Base-by-base conservation (phyloP, 2,797 vertebrate species). In the Eospalax fontanierii region DNA sequence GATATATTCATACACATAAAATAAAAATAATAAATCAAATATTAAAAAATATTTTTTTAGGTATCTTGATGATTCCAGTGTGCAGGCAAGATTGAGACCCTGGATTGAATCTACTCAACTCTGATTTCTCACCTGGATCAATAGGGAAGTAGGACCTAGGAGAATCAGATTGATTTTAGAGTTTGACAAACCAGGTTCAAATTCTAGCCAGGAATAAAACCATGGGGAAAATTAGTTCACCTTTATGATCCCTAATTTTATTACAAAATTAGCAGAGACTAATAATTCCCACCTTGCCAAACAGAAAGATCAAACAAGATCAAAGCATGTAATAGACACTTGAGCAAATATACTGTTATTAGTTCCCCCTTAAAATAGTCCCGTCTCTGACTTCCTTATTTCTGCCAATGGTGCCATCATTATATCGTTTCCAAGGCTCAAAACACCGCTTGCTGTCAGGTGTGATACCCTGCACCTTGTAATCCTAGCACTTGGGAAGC, bases 231-330 rank as follows among this genome's bases (percentile, higher is more conserved):
- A 70, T 78, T 2, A 87, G n/a, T 50, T 83, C 59, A 90, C 5
- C 9, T 54, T 84, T 92, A 26, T 26, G 40, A 92, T 33, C 46
- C 43, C 79, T 92, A 79, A 79, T 65, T 75, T 35, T 59, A 57
- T 63, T 81, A 87, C 43, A 57, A 63, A 94, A 87, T 93, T 63
- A 88, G 80, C 87, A 40, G 57, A 76, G 66, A 71, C 84, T 71
- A 93, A 26, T 46, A 46, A 76, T 30, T 54, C 9, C 19, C 28
- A 68, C 21, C 26, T 91, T 94, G 35, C 73, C 80, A 95, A 81
- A 95, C 46, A n/a, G 2, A 89, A 75, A 68, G 71, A 76, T 87
- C 30, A 89, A 90, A 63, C 4, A 33, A 26, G 61, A 70, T 83
- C 40, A 18, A 30, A 43, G 73, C n/a, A 35, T 4, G 7, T 26